These are phyloP conservation scores for Galemys pyrenaicus DNA, from an alignment of 2,113 vertebrate genomes.

Conservation along the genomic window DNA sequence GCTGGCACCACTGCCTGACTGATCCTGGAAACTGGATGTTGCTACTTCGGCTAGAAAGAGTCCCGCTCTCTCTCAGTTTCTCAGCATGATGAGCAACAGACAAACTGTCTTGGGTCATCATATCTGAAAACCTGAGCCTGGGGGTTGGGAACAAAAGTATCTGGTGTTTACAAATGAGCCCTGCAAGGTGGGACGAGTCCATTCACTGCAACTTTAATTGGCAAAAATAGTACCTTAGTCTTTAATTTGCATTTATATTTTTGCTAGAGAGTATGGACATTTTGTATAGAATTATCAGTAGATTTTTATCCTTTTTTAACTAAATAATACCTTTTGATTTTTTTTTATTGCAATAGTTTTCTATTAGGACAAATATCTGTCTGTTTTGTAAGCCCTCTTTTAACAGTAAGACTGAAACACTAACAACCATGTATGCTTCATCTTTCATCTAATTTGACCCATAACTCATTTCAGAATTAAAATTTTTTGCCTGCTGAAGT, in stretches of 20 bases:
- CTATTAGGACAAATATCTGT: not conserved
- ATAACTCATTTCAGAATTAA: constrained; percentile 9
- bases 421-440: not conserved
- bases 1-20: not conserved
- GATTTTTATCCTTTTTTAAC: not conserved
- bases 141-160: not conserved
- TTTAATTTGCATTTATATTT: constrained; percentile 15
- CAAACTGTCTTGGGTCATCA: not conserved
- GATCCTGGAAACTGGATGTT: constrained; percentile 10
- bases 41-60: not conserved
- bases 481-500: not conserved
- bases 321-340: not conserved
- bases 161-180: not conserved
- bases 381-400: not conserved
- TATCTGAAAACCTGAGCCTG: not conserved
- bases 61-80: not conserved
- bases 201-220: not conserved
- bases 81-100: not conserved
- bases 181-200: not conserved
- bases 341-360: not conserved
- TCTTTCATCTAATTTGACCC: not conserved
- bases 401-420: not conserved
- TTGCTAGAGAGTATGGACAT: not conserved
- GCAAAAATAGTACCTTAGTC: not conserved
- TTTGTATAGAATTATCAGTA: not conserved